Evolutionary conservation across 37 sponge, comb jelly and placozoan species (phyloP).

Genomic region (Eunapius fragilis): DNA sequence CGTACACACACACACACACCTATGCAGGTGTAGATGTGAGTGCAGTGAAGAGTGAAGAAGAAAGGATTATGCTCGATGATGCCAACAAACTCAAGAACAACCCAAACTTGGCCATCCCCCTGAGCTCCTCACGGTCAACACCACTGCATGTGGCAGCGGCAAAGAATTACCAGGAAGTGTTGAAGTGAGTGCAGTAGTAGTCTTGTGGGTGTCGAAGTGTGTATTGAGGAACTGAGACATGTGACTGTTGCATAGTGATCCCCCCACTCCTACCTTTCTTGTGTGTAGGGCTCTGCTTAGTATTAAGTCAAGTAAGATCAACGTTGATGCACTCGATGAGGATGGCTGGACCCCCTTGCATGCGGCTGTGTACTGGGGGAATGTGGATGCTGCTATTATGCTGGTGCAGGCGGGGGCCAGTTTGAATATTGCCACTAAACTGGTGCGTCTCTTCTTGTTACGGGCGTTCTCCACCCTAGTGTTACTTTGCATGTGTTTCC

Average conservation of each 20-base stretch:
- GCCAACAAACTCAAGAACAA: slow-evolving; percentile 65
- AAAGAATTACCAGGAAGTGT: slow-evolving; percentile 71
- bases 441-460: slow-evolving; percentile 37
- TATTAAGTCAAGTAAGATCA: slow-evolving; percentile 8
- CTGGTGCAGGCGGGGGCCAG: slow-evolving; percentile 67
- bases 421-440: slow-evolving; percentile 42
- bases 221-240: neutral
- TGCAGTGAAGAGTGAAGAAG: slow-evolving; percentile 56
- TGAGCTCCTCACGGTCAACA: slow-evolving; percentile 56
- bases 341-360: slow-evolving; percentile 94
- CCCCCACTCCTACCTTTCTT: neutral
- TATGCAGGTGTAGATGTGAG: slow-evolving; percentile 62
- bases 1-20: no score
- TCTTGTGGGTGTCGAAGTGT: neutral
- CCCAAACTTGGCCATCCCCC: slow-evolving; percentile 6
- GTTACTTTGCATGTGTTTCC: neutral
- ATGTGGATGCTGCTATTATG: slow-evolving; percentile 63
- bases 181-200: slow-evolving; percentile 55
- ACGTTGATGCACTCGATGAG: slow-evolving; percentile 66
- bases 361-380: slow-evolving; percentile 92
- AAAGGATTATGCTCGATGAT: slow-evolving; percentile 68
- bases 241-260: neutral
- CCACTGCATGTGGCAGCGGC: slow-evolving; percentile 86
- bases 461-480: no score
- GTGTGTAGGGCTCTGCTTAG: slow-evolving; percentile 60